Base-by-base conservation (phyloP, 2,888 invertebrate genomes). In the Athalia cordata region DNA sequence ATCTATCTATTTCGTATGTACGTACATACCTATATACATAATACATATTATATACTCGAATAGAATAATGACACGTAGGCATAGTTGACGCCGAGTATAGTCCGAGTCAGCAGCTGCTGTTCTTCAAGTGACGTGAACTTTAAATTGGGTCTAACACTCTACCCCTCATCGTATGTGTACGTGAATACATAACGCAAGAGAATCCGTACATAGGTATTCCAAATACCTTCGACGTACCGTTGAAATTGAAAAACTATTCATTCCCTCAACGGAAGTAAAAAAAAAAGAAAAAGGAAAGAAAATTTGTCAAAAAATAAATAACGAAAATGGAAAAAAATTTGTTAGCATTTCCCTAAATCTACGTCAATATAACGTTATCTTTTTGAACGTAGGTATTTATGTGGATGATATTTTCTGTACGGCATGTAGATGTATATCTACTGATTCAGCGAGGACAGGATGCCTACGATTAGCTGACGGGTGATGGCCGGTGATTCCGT, bases 391-490 rank as follows among this genome's bases (percentile, higher is more conserved):
- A 29, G 29, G 29, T 29, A 29, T 29, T 29, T 29, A 45, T 43
- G 3, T 50, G n/a, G 43, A 64, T 45, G 29, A 45, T 6, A 49
- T 6, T 47, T 49, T 15, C 9, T 47, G 43, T 49, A 66, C 8
- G 13, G 5, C 68, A 50, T 55, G 9, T 13, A 43, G 68, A 61
- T 29, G 29, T 29, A 29, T 29, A n/a, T 29, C 75, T 50, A 7
- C n/a, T 45, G 82, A 84, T 83, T 83, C 85, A 86, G 83, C 85
- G 85, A 29, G 86, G 86, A 85, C 88, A 87, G 88, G 88, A 88
- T 87, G 85, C 87, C 84, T 85, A 83, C 87, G 87, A 88, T 88
- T 87, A 88, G 75, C 75, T 29, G 75, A 75, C 75, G 75, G 75
- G 62, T 11, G 66, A 8, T 67, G 49, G 50, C 9, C 45, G 67